These are phyloP conservation scores for Turritopsis rubra DNA, from an alignment of 30 jellyfish, hydroid and myxozoan genomes.

Conservation along the genomic window DNA sequence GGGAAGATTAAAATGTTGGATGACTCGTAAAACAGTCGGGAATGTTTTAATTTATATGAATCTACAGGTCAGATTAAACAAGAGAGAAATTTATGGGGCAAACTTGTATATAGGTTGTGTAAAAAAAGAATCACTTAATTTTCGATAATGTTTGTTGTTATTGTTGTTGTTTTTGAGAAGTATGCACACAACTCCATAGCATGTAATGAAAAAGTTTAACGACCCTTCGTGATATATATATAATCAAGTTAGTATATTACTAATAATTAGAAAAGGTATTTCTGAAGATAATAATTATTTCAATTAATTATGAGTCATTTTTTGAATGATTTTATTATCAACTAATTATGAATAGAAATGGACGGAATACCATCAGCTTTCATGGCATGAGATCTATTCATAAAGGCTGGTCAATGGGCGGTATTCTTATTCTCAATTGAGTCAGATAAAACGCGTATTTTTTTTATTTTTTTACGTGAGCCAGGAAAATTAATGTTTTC, in stretches of 20 bases:
- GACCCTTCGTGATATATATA: no score
- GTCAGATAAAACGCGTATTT: not conserved
- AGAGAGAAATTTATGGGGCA: not conserved
- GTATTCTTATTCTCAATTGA: not conserved
- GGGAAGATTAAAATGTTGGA: constrained; percentile 57
- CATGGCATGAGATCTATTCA: not conserved
- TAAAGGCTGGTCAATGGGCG: not conserved
- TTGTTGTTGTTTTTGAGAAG: not conserved
- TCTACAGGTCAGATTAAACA: not conserved
- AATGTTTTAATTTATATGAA: no score
- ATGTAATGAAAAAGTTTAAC: no score
- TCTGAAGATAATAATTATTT: not conserved
- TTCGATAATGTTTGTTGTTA: not conserved
- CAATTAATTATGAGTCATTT: not conserved
- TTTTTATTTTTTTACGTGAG: not conserved
- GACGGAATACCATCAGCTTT: not conserved
- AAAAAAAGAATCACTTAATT: not conserved
- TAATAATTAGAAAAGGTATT: no score
- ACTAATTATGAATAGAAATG: not conserved
- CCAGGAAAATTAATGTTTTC: not conserved
- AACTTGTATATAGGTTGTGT: not conserved
- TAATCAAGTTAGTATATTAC: no score
- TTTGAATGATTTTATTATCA: not conserved
- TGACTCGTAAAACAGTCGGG: not conserved
- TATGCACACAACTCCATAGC: no score